phyloP scores from a whole-genome alignment of 2,888 invertebrate genomes.

The Mythimna loreyi region DNA sequence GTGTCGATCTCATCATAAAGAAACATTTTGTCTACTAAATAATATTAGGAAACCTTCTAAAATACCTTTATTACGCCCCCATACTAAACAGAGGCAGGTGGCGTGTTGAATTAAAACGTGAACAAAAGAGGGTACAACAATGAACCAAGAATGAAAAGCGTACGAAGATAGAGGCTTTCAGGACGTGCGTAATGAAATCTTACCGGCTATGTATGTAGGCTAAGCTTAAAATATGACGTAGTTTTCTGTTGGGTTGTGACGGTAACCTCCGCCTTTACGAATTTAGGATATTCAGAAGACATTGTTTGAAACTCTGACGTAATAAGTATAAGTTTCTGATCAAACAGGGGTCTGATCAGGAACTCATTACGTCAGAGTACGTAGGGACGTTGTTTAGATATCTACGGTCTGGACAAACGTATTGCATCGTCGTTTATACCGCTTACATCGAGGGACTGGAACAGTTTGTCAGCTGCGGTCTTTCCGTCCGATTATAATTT shows the following conservation, averaged over 20 bases:
- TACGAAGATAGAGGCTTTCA: conserved; percentile 63
- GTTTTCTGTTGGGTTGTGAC: conserved; percentile 2
- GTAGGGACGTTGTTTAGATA: too few relatives aligned
- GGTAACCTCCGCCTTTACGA: background rate
- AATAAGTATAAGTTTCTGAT: too few relatives aligned
- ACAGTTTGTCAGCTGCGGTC: too few relatives aligned
- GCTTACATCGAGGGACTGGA: too few relatives aligned
- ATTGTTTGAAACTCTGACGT: too few relatives aligned
- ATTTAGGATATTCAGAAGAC: background rate
- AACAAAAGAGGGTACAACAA: conserved; percentile 71
- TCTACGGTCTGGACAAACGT: too few relatives aligned
- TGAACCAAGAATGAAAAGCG: conserved; percentile 69
- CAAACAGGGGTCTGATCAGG: too few relatives aligned
- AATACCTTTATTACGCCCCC: background rate
- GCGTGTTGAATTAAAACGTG: conserved; percentile 70
- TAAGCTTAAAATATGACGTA: conserved; percentile 43
- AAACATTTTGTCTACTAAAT: background rate
- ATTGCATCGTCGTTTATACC: too few relatives aligned
- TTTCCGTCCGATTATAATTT: too few relatives aligned
- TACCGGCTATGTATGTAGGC: conserved; percentile 48
- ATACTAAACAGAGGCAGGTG: conserved; percentile 61
- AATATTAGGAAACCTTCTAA: conserved; percentile 34
- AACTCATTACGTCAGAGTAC: too few relatives aligned
- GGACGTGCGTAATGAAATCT: conserved; percentile 67
- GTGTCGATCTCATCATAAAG: background rate